A percentile compares a stretch with the other conserved stretches of the same genome.
Evolutionary conservation across 2,797 vertebrate species (phyloP).

Genomic region (Setipinna tenuifilis): DNA sequence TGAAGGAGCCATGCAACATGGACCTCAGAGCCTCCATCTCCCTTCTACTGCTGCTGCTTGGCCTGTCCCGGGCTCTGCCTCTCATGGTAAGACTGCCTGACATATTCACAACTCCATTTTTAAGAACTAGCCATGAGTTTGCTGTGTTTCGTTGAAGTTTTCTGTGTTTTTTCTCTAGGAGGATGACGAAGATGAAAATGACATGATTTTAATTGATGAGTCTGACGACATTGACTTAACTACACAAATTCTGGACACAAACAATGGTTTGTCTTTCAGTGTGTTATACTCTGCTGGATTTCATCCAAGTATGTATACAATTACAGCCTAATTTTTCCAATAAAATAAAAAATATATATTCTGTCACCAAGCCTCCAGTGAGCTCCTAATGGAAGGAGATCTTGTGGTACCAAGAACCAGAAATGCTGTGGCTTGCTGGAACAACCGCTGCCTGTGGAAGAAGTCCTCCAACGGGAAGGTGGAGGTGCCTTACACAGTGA

Average conservation of each 20-base stretch:
- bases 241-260: constrained; percentile 58
- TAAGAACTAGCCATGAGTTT: too few species aligned
- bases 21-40: constrained; percentile 1
- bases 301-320: too few species aligned
- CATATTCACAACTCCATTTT: too few species aligned
- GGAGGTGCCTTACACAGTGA: constrained; percentile 45
- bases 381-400: constrained; percentile 55
- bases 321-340: too few species aligned
- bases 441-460: constrained; percentile 48
- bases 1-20: neutral
- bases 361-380: neutral
- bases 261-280: constrained; percentile 41
- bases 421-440: constrained; percentile 53
- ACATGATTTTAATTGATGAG: neutral
- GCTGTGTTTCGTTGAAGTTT: neutral
- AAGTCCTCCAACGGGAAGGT: constrained; percentile 50
- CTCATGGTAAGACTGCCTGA: neutral
- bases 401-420: constrained; percentile 42
- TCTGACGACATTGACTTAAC: constrained; percentile 34
- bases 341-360: neutral
- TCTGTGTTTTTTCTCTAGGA: neutral
- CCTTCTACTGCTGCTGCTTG: neutral
- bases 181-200: neutral
- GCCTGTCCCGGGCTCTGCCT: neutral
- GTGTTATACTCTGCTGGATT: too few species aligned